These are phyloP conservation scores for Apamea crenata DNA, from an alignment of 2,888 invertebrate species.

Conservation along the genomic window DNA sequence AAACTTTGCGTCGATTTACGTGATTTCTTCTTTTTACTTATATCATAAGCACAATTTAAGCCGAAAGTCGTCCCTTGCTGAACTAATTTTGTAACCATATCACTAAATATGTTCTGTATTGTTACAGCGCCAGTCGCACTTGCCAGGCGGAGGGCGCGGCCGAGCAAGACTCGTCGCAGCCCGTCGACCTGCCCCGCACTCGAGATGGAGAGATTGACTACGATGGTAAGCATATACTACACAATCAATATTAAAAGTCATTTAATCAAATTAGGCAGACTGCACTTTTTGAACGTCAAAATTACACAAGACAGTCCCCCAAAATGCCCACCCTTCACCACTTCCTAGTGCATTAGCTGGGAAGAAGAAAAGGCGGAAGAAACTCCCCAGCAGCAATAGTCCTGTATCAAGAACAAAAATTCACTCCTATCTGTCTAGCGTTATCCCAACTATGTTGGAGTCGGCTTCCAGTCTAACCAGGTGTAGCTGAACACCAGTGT, in stretches of 20 bases:
- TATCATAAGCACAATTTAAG: not conserved
- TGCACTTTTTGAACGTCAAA: not conserved
- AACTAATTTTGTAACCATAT: not conserved
- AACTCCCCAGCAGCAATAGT: too few species aligned
- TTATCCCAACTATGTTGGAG: too few species aligned
- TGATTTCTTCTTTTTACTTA: not conserved
- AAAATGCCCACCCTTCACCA: not conserved
- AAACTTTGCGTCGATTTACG: not conserved
- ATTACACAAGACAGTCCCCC: not conserved
- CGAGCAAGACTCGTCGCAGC: conserved; percentile 82
- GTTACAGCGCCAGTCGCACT: conserved; percentile 84
- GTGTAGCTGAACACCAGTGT: too few species aligned
- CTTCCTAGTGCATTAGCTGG: not conserved
- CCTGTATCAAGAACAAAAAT: too few species aligned
- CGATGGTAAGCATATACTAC: conserved; percentile 90
- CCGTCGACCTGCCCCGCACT: conserved; percentile 89
- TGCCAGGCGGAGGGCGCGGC: conserved; percentile 82
- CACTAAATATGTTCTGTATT: conserved; percentile 62
- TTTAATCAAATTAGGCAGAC: not conserved
- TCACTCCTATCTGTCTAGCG: too few species aligned
- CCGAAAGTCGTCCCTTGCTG: not conserved
- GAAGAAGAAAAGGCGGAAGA: too few species aligned
- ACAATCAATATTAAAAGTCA: not conserved
- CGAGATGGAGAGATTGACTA: conserved; percentile 94
- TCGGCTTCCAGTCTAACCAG: too few species aligned